Evolutionary conservation across 2,797 vertebrate genomes (phyloP).

Genomic region (Columba guinea): DNA sequence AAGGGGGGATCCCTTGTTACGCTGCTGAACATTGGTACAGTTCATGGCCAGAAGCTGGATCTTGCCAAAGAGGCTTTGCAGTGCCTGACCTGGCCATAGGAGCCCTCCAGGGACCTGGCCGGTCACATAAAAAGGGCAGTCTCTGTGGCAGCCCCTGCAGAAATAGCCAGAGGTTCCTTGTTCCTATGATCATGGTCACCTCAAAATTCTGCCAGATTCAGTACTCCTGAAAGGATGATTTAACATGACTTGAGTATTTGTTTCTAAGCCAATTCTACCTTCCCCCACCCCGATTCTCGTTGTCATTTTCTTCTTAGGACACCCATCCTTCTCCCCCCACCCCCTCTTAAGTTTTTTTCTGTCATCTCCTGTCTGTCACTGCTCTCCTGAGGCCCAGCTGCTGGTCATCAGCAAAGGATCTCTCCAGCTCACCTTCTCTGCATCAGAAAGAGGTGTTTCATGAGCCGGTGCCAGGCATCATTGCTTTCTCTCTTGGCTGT

Average conservation of each 20-base stretch:
- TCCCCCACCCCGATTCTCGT: neutral
- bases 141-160: neutral
- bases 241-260: neutral
- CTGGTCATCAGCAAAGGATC: neutral
- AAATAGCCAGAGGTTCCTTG: neutral
- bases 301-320: neutral
- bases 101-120: neutral
- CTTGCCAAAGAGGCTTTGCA: neutral
- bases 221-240: neutral
- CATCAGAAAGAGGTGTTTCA: neutral
- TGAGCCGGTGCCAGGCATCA: neutral
- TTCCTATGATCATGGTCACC: neutral
- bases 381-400: neutral
- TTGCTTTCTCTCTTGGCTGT: constrained; percentile 57
- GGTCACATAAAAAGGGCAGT: neutral
- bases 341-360: neutral
- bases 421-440: neutral
- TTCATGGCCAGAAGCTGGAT: neutral
- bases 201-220: neutral
- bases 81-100: neutral
- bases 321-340: neutral
- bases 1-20: neutral
- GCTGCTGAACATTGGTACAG: rapidly evolving
- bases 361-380: neutral
- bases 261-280: neutral